Evolutionary conservation across 1,140 invertebrate species (phyloP).

Genomic region (Solenopsis fugax): DNA sequence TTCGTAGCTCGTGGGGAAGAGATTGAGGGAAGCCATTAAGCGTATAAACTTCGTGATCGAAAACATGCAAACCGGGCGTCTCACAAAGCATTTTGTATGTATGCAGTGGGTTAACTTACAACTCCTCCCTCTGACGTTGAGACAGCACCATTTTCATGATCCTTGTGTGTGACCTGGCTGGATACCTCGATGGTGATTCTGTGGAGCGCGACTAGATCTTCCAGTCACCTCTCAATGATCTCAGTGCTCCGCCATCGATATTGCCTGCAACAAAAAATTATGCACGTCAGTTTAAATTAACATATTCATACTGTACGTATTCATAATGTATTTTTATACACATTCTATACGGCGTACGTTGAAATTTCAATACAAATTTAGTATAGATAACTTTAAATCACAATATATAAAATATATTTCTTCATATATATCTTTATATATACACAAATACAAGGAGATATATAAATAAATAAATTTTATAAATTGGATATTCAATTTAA

Average conservation of each 20-base stretch:
- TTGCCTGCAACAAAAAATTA: slow-evolving; percentile 75
- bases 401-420: no score
- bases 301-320: not conserved
- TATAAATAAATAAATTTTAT: no score
- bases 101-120: slow-evolving; percentile 91
- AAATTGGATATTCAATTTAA: no score
- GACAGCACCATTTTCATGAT: slow-evolving; percentile 99
- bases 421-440: no score
- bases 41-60: not conserved
- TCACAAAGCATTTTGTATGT: not conserved
- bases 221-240: slow-evolving; percentile 78
- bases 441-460: no score
- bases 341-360: not conserved
- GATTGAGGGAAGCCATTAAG: slow-evolving; percentile 12
- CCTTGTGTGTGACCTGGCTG: slow-evolving; percentile 83
- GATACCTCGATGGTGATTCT: slow-evolving; percentile 79
- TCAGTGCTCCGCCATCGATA: slow-evolving; percentile 80
- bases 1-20: not conserved
- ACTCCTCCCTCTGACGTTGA: slow-evolving; percentile 99
- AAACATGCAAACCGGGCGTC: not conserved
- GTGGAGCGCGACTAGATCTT: slow-evolving; percentile 79
- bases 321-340: not conserved
- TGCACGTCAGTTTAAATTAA: not conserved
- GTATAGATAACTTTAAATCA: not conserved
- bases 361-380: not conserved